Conservation (phyloP, 2,797 vertebrate genomes). For the Fundulus diaphanus region DNA sequence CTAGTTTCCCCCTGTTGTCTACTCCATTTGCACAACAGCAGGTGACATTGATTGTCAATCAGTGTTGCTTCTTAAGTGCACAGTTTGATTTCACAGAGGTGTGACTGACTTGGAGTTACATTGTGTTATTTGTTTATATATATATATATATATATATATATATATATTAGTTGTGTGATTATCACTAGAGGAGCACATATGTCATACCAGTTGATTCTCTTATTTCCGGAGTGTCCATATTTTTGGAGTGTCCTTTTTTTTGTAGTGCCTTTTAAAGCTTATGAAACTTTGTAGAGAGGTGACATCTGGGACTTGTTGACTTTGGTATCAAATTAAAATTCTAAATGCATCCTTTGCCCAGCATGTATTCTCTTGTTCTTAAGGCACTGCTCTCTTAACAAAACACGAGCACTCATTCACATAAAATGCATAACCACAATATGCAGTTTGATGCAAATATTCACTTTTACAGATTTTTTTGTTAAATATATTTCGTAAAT, state of each 20-base stretch:
- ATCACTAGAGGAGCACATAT: not conserved
- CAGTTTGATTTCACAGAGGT: no score
- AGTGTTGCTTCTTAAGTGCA: no score
- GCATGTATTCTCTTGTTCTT: conserved; percentile 46
- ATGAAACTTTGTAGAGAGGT: conserved; percentile 29
- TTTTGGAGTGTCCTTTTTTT: conserved; percentile 40
- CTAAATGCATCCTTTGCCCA: conserved; percentile 46
- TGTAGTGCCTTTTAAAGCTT: conserved; percentile 37
- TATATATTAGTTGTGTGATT: not conserved
- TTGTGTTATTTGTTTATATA: no score
- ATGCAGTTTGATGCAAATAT: conserved; percentile 27
- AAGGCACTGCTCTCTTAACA: conserved; percentile 14
- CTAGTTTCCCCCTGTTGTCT: no score
- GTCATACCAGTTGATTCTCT: conserved; percentile 10
- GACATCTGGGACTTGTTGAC: conserved; percentile 46
- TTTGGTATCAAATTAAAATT: conserved; percentile 57
- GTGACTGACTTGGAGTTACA: no score
- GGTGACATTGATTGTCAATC: no score
- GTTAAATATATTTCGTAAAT: conserved; percentile 18
- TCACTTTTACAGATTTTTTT: conserved; percentile 19
- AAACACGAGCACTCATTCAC: not conserved
- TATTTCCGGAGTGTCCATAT: conserved; percentile 10
- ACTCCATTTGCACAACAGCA: no score
- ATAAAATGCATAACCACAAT: conserved; percentile 5
- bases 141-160: no score